A percentile compares a stretch with the other conserved stretches of the same genome.
Conservation (phyloP, 2,113 vertebrate species). For the Potamarius usumacintae region DNA sequence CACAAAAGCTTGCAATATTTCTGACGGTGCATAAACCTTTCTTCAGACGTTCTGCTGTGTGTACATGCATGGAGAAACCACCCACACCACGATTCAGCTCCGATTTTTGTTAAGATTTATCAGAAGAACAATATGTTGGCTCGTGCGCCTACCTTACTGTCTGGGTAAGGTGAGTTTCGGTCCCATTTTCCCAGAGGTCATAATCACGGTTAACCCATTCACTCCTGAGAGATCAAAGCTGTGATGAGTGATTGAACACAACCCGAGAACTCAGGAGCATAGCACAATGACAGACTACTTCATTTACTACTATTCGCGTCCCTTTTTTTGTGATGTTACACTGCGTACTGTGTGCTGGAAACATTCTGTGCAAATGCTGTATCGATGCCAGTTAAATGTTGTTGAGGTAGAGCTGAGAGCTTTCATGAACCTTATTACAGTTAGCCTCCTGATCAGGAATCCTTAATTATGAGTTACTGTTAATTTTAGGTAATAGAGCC, state of each 20-base stretch:
- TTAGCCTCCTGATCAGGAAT: background rate
- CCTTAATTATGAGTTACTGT: background rate
- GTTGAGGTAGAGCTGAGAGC: background rate
- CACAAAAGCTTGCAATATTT: slow-evolving; percentile 32
- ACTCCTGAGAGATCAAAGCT: slow-evolving; percentile 43
- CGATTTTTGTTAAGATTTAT: slow-evolving; percentile 36
- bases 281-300: slow-evolving; percentile 17
- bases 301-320: background rate
- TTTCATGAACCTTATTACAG: background rate
- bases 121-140: slow-evolving; percentile 22
- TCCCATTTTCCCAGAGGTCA: slow-evolving; percentile 41
- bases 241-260: slow-evolving; percentile 44
- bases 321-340: background rate
- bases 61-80: slow-evolving; percentile 3
- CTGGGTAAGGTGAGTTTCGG: slow-evolving; percentile 33
- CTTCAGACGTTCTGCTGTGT: slow-evolving; percentile 29
- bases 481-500: background rate
- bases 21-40: slow-evolving; percentile 30
- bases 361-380: background rate
- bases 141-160: slow-evolving; percentile 14
- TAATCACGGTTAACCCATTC: slow-evolving; percentile 41
- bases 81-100: slow-evolving; percentile 35
- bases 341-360: background rate
- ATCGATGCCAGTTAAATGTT: background rate
- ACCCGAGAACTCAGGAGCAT: slow-evolving; percentile 1